Percentiles rank a stretch among this genome's conserved stretches.
phyloP scores from a whole-genome alignment of 2,113 vertebrate genomes.

The Myodes glareolus region DNA sequence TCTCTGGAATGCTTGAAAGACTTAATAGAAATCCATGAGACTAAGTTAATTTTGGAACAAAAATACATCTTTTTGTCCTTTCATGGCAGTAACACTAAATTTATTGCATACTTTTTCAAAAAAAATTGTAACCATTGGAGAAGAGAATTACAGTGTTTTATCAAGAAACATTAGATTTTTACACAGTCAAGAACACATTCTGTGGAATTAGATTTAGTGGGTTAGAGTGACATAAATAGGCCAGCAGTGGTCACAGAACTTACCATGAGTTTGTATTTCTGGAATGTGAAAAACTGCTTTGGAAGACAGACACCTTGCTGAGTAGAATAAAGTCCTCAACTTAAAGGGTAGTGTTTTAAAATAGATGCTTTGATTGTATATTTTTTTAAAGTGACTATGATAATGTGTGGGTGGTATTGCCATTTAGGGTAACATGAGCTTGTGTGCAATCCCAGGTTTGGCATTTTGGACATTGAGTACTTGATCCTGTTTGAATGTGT shows the following conservation, averaged over 20 bases:
- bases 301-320: conserved; percentile 62
- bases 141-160: conserved; percentile 75
- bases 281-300: conserved; percentile 65
- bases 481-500: conserved; percentile 34
- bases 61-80: conserved; percentile 72
- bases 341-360: conserved; percentile 64
- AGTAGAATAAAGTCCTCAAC: conserved; percentile 65
- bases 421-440: conserved; percentile 61
- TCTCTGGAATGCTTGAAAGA: conserved; percentile 71
- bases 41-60: conserved; percentile 80
- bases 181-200: conserved; percentile 65
- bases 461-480: conserved; percentile 56
- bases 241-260: conserved; percentile 55
- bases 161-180: conserved; percentile 73
- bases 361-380: conserved; percentile 67
- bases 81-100: conserved; percentile 77
- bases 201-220: conserved; percentile 69
- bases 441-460: conserved; percentile 60
- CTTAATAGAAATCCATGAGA: conserved; percentile 78
- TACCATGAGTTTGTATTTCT: conserved; percentile 70
- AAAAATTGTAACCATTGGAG: conserved; percentile 73
- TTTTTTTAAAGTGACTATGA: conserved; percentile 59
- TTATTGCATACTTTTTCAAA: conserved; percentile 73
- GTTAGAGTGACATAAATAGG: conserved; percentile 71
- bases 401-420: conserved; percentile 61